A percentile compares a stretch with the other conserved stretches of the same genome.
Conservation (phyloP, 2,888 invertebrate species). For the Macropis europaea region DNA sequence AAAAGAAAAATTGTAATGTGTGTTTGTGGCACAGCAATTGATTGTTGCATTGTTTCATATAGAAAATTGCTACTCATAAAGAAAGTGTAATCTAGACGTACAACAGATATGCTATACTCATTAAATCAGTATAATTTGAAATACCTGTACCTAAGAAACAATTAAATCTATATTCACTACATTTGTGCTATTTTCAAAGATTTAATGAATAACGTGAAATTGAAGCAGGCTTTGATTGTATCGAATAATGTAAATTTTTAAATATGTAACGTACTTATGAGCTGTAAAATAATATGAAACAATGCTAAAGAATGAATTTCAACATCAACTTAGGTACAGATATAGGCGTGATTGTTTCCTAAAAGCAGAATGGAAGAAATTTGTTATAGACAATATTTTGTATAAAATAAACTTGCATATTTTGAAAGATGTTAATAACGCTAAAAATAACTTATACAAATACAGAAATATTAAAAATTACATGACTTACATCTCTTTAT, state of each 20-base stretch:
- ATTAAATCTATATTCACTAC: not conserved
- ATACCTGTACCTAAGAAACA: conserved; percentile 23
- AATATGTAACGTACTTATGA: not conserved
- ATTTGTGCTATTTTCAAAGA: conserved; percentile 5
- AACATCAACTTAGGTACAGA: conserved; percentile 11
- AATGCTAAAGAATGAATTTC: not conserved
- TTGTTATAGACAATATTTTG: too few relatives aligned
- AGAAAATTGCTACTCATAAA: conserved; percentile 2
- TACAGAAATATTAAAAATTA: conserved; percentile 1
- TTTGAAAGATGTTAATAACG: not conserved
- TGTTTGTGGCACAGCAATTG: conserved; percentile 25
- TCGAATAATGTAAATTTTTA: conserved; percentile 2
- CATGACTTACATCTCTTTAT: conserved; percentile 2
- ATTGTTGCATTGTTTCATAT: conserved; percentile 12
- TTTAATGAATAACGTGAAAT: conserved; percentile 21
- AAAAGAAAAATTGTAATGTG: conserved; percentile 18
- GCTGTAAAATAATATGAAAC: conserved; percentile 3
- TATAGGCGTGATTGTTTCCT: not conserved
- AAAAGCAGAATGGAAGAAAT: conserved; percentile 1
- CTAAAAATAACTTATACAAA: conserved; percentile 11
- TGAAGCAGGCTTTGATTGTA: conserved; percentile 3
- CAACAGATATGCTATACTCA: conserved; percentile 3
- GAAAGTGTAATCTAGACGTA: conserved; percentile 3
- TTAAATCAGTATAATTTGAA: conserved; percentile 3
- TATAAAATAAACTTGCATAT: not conserved